phyloP scores from a whole-genome alignment of 2,888 invertebrate genomes.

The Drosophila barbarae region DNA sequence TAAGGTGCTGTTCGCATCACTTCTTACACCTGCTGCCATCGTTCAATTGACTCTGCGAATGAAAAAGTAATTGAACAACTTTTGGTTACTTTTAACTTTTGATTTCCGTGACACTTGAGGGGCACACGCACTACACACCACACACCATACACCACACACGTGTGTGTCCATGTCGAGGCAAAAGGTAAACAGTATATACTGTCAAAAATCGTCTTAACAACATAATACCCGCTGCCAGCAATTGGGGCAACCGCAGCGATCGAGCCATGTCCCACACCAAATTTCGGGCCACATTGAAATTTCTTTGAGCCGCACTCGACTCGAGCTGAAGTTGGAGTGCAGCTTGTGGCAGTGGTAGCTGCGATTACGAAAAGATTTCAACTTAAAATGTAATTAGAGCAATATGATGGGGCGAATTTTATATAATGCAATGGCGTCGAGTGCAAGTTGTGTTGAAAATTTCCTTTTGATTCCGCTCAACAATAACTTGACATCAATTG shows the following conservation, averaged over 20 bases:
- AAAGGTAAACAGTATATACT: conserved; percentile 34
- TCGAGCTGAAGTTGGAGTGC: conserved; percentile 49
- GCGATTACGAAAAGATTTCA: conserved; percentile 67
- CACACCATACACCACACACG: neutral
- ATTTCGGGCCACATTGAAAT: conserved; percentile 33
- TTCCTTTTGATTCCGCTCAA: conserved; percentile 31
- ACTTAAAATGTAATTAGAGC: conserved; percentile 68
- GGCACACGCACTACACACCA: conserved; percentile 2
- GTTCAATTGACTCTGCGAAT: conserved; percentile 18
- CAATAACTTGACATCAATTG: conserved; percentile 50
- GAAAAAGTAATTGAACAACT: conserved; percentile 39
- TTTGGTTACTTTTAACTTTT: conserved; percentile 35
- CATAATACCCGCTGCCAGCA: conserved; percentile 61
- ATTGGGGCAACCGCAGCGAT: conserved; percentile 17
- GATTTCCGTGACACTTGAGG: conserved; percentile 65
- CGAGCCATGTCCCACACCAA: conserved; percentile 11
- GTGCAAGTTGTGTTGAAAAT: conserved; percentile 47
- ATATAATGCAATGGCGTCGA: conserved; percentile 36
- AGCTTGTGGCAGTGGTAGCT: conserved; percentile 65
- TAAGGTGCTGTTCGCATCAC: neutral
- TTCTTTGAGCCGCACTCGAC: conserved; percentile 61
- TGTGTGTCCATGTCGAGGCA: conserved; percentile 17
- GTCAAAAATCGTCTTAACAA: conserved; percentile 68
- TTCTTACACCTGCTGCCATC: conserved; percentile 19
- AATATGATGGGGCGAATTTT: conserved; percentile 48